Evolutionary conservation across 2,113 vertebrate species (phyloP), one percentile per base, ranked within the genome.

Genomic region (Anser brachyrhynchus): DNA sequence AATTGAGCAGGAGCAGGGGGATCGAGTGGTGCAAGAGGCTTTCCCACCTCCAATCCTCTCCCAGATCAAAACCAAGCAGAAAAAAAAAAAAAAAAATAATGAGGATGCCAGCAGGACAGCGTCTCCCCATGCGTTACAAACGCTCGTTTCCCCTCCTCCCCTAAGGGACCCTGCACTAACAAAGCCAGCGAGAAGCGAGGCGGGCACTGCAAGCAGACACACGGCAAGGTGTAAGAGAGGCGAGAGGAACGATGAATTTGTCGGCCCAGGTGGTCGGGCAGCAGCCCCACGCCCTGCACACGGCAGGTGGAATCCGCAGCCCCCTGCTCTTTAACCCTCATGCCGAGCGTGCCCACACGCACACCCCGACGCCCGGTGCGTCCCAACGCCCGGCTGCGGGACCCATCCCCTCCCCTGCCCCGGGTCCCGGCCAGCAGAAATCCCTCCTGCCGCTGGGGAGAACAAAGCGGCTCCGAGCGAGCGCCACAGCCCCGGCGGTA

Each of bases 111-210:
- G 74, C 85, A 57, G 82, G 35, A 72, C 1, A 4, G 19, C 29
- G 66, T 26, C 66, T 84, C 80, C 59, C 87, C 69, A 3, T 5
- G 84, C 89, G 55, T 83, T 7, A 55, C 81, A 78, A 59, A 31
- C 57, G 14, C 87, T 21, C 3, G 4, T 23, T 11, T 37, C 75
- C 81, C 33, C 84, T 54, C 46, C 0, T 15, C 51, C 25, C 37
- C 3, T 0, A 10, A 4, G 0, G 0, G 0, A n/a, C 17, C 35
- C 89, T 23, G 58, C 33, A 1, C 29, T 37, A 57, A 80, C 23
- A 58, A 44, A 54, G 3, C 15, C 3, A 15, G 58, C 0, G 43
- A 73, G 64, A 37, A 66, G 8, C 71, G 54, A 19, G 67, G 26
- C 12, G 33, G 86, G 54, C 78, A 26, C 83, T 20, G 35, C 46